A percentile compares a stretch with the other conserved stretches of the same genome.
Evolutionary conservation across 2,113 vertebrate species (phyloP).

Genomic region (Alouatta palliata): DNA sequence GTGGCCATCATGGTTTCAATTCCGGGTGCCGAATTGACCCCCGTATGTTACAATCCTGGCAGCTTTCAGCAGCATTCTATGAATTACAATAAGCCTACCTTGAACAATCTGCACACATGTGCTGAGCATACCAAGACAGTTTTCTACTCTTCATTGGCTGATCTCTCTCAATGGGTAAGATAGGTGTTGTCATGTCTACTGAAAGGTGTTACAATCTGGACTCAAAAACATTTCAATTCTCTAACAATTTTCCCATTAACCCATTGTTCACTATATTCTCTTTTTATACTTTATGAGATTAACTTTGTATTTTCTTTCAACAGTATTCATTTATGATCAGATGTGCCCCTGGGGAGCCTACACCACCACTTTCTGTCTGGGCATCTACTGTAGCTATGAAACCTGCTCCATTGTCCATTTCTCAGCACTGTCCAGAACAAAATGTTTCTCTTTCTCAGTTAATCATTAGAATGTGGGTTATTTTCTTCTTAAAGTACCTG

Average conservation of each 20-base stretch:
- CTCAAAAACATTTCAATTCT: background rate
- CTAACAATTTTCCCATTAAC: constrained; percentile 43
- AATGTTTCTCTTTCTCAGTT: constrained; percentile 77
- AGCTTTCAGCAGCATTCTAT: background rate
- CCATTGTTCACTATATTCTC: background rate
- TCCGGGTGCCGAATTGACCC: background rate
- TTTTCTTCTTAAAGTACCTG: constrained; percentile 76
- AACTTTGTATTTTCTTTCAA: constrained; percentile 68
- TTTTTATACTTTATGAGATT: constrained; percentile 55
- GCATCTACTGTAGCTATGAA: constrained; percentile 65
- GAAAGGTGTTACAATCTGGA: background rate
- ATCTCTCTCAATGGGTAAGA: background rate
- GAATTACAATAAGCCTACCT: accelerated
- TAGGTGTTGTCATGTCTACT: background rate
- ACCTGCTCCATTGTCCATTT: constrained; percentile 71
- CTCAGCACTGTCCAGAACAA: constrained; percentile 75
- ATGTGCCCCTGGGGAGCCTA: constrained; percentile 64
- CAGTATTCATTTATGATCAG: constrained; percentile 68
- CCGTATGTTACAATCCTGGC: background rate
- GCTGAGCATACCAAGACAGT: accelerated
- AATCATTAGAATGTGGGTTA: constrained; percentile 71
- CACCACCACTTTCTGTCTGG: constrained; percentile 62
- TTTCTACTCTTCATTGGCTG: background rate
- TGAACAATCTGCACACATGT: background rate
- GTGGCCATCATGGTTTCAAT: background rate